Evolutionary conservation across 2,113 vertebrate species (phyloP).

Genomic region (Brachirus orientalis): DNA sequence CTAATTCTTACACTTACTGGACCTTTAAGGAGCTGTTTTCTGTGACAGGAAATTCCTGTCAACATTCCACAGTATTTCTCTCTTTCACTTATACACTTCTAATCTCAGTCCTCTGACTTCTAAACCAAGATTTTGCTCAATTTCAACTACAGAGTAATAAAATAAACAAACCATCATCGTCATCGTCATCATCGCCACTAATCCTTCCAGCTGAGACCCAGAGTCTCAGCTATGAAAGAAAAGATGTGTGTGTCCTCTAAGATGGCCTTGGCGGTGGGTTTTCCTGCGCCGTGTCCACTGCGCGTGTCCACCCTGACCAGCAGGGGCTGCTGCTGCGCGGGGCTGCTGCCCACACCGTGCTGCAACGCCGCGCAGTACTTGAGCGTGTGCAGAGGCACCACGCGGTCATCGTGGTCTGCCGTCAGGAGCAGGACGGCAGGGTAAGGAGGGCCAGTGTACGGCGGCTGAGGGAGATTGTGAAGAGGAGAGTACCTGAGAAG

Average conservation of each 20-base stretch:
- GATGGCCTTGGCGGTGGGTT: constrained; percentile 83
- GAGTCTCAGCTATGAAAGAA: constrained; percentile 78
- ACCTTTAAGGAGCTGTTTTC: too few relatives aligned
- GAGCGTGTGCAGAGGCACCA: constrained; percentile 84
- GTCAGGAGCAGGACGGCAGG: constrained; percentile 81
- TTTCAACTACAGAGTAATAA: not conserved
- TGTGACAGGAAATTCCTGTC: too few relatives aligned
- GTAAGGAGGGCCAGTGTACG: constrained; percentile 55
- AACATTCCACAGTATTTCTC: too few relatives aligned
- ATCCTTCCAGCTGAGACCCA: constrained; percentile 77
- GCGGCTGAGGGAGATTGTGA: constrained; percentile 73
- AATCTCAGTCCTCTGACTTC: not conserved
- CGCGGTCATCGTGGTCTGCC: constrained; percentile 82
- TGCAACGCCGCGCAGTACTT: constrained; percentile 81
- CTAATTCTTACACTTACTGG: too few relatives aligned
- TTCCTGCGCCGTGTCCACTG: constrained; percentile 82
- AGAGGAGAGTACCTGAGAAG: constrained; percentile 80
- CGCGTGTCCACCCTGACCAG: constrained; percentile 81
- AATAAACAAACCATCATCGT: not conserved
- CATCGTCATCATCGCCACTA: too few relatives aligned
- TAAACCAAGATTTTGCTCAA: too few relatives aligned
- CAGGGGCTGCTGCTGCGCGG: constrained; percentile 72
- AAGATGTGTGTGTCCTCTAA: constrained; percentile 81
- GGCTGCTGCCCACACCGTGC: constrained; percentile 62
- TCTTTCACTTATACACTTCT: not conserved